Evolutionary conservation across 37 sponge, comb jelly and placozoan species (phyloP), one percentile per base, ranked within the genome.

Genomic region (Ianthella basta): DNA sequence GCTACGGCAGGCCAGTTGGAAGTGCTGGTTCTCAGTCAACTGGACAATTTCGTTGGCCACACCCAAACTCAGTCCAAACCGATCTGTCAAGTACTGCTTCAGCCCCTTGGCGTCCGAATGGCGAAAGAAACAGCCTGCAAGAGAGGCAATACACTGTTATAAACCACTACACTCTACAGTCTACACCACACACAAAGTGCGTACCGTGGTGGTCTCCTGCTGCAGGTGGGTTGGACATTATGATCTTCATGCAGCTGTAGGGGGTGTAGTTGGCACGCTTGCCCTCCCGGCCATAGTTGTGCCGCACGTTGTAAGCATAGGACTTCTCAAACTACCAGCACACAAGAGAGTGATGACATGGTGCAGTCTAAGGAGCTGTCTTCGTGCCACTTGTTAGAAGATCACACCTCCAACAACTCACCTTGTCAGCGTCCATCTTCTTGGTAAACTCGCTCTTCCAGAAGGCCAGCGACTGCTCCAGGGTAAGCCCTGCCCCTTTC

Each of bases 171-270:
- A 59, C 39, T 30, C 56, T 4, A 6, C 50, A 44, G 50, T 4
- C 32, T 59, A 2, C 23, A 25, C 34, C 20, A 29, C 32, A 19
- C 19, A 4, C 25, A 35, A 1, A 38, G 15, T 24, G 30, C 38
- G 27, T 41, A 94, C 97, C 99, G 63, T 98, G 99, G 53, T 88
- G 81, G 81, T 98, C 99, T 15, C 93, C 95, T 25, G 91, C 80
- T 14, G 82, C 87, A 16, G 99, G 99, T 23, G 88, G 75, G 56
- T 96, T 94, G 59, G 89, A 84, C 50, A 73, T 92, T 54, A 98
- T 96, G 37, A 98, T 96, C 90, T 96, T 98, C 86, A 96, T 80
- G 72, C 97, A 96, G 83, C 94, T 92, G 87, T 98, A 98, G 29
- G 99, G 87, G 0, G 91, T 94, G 88, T 96, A 94, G 91, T 92